Conservation (phyloP, 2,797 vertebrate genomes). For the Poeciliopsis gracilis region DNA sequence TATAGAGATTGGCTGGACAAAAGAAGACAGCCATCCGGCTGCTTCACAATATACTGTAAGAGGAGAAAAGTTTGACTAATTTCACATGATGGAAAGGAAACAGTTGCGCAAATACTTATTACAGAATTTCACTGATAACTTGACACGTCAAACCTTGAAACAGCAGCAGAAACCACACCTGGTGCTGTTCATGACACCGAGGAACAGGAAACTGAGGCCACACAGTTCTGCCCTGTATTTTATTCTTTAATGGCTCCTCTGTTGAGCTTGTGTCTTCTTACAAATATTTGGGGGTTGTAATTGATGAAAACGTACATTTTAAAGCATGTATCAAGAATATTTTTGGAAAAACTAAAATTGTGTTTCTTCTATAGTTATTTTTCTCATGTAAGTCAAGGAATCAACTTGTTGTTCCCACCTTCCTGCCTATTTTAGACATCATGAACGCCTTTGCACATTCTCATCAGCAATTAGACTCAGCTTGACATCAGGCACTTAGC, state of each 20-base stretch:
- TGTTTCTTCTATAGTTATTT: neutral
- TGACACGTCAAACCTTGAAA: neutral
- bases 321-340: neutral
- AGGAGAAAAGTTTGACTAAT: neutral
- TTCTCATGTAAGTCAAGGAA: neutral
- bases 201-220: neutral
- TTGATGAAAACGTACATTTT: neutral
- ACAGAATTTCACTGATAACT: neutral
- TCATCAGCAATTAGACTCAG: no score
- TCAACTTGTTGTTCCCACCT: neutral
- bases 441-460: neutral
- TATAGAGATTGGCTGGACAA: neutral
- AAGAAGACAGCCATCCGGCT: neutral
- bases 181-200: neutral
- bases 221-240: neutral
- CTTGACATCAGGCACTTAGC: no score
- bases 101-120: neutral
- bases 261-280: neutral
- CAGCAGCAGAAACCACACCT: neutral
- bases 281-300: neutral
- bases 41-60: neutral
- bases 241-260: neutral
- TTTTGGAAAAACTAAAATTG: neutral
- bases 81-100: neutral
- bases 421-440: neutral